These are phyloP conservation scores for Linepithema humile DNA, from an alignment of 1,140 invertebrate genomes.

Conservation along the genomic window DNA sequence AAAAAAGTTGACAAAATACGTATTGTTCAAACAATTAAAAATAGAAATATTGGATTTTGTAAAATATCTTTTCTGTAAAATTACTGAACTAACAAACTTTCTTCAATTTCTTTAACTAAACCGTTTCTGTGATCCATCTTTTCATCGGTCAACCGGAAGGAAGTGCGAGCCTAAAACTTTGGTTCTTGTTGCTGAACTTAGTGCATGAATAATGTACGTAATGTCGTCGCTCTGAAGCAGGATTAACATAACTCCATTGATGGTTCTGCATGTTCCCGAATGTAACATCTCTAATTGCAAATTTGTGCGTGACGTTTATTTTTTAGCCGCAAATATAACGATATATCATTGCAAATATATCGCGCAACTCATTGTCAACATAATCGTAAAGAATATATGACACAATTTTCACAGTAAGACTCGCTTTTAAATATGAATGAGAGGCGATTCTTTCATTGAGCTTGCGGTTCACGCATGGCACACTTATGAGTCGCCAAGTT, in stretches of 20 bases:
- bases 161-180: slow-evolving; percentile 14
- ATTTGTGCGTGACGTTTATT: background rate
- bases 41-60: background rate
- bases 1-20: background rate
- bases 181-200: background rate
- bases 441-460: slow-evolving; percentile 67
- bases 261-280: background rate
- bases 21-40: background rate
- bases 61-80: background rate
- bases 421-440: slow-evolving; percentile 68
- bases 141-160: slow-evolving; percentile 56
- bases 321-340: background rate
- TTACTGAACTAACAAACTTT: background rate
- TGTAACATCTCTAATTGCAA: background rate
- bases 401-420: slow-evolving; percentile 64
- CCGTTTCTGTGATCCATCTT: background rate
- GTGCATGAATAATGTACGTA: slow-evolving; percentile 6
- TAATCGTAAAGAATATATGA: slow-evolving; percentile 46
- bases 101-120: background rate
- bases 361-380: background rate
- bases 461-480: slow-evolving; percentile 70
- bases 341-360: background rate
- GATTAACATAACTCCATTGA: background rate
- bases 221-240: background rate
- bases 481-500: slow-evolving; percentile 66